Percentiles rank a stretch among this genome's conserved stretches.
Evolutionary conservation across 1,140 invertebrate genomes (phyloP).

Genomic region (Platyura marginata): DNA sequence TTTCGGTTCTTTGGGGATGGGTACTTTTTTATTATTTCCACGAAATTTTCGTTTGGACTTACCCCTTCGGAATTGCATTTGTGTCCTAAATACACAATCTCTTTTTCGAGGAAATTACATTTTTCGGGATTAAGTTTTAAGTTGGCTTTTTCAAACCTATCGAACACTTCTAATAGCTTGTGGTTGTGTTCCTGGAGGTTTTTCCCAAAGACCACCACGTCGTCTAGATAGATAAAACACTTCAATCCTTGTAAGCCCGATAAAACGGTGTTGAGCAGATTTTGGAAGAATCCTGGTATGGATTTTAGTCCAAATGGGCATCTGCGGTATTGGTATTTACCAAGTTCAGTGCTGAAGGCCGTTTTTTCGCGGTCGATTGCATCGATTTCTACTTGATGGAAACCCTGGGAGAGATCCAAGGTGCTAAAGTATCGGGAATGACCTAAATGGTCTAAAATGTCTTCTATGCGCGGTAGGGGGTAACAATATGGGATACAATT

Average conservation of each 20-base stretch:
- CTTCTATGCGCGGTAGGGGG: conserved; percentile 27
- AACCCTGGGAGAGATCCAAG: conserved; percentile 11
- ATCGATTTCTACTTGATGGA: conserved; percentile 10
- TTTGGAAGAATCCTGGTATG: conserved; percentile 9
- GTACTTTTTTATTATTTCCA: conserved; percentile 7
- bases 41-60: conserved; percentile 7
- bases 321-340: conserved; percentile 16
- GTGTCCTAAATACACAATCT: conserved; percentile 10
- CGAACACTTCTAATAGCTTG: conserved; percentile 23
- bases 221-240: neutral
- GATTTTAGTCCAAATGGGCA: conserved; percentile 13
- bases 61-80: conserved; percentile 6
- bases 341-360: conserved; percentile 15
- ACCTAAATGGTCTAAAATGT: conserved; percentile 12
- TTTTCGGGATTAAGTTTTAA: conserved; percentile 12
- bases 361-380: conserved; percentile 13
- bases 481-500: conserved; percentile 5
- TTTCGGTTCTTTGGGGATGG: conserved; percentile 5
- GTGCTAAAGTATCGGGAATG: conserved; percentile 9
- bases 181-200: conserved; percentile 26
- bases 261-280: conserved; percentile 5
- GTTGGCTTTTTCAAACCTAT: conserved; percentile 11
- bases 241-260: neutral
- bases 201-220: conserved; percentile 11
- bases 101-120: conserved; percentile 9